These are phyloP conservation scores for Leptinotarsa peninsularis DNA, from an alignment of 2,888 invertebrate genomes.

Conservation along the genomic window DNA sequence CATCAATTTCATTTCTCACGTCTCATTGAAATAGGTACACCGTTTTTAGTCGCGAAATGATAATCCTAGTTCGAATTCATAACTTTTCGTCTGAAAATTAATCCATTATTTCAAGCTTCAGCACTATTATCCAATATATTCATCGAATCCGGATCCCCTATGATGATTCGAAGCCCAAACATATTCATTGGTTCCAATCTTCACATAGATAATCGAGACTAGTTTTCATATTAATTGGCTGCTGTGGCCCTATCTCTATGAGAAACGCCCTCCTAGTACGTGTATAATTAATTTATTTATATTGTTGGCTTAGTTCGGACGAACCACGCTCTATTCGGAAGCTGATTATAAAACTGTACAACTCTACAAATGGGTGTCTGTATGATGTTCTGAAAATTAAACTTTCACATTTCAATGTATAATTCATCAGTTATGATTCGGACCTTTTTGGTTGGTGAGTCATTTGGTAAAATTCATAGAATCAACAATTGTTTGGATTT, in stretches of 20 bases:
- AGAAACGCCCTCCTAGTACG: not conserved
- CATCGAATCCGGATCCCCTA: constrained; percentile 31
- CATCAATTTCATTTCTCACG: too few species aligned
- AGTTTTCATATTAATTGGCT: constrained; percentile 46
- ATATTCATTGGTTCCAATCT: constrained; percentile 34
- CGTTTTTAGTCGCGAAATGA: too few species aligned
- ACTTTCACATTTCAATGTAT: too few species aligned
- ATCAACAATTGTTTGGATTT: too few species aligned
- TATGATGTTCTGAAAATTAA: too few species aligned
- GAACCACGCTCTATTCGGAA: not conserved
- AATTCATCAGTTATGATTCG: too few species aligned
- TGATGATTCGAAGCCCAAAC: constrained; percentile 24
- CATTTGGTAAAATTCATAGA: too few species aligned
- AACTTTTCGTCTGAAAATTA: not conserved
- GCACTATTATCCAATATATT: constrained; percentile 24
- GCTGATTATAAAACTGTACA: too few species aligned
- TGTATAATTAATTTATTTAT: not conserved
- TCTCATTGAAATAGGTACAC: too few species aligned
- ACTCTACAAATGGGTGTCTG: too few species aligned
- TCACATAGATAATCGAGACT: constrained; percentile 29
- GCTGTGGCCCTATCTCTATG: constrained; percentile 34
- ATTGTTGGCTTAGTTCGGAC: not conserved
- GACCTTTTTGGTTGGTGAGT: too few species aligned
- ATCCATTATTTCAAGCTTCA: not conserved
- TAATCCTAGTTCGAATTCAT: too few species aligned